Conservation (phyloP, 2,797 vertebrate genomes). For the Sebastes alutus region DNA sequence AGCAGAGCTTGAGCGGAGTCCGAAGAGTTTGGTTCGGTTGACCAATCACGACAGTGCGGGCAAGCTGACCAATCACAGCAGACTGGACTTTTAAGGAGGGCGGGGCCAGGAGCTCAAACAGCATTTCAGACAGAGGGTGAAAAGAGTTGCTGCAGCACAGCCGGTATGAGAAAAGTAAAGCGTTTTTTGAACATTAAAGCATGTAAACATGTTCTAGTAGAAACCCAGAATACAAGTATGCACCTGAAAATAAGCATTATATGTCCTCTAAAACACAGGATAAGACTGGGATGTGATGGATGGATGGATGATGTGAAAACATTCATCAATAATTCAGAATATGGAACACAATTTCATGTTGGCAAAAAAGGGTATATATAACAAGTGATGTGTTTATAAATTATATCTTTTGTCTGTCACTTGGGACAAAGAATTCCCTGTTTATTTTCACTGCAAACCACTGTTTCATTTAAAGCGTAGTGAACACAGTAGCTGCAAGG, state of each 20-base stretch:
- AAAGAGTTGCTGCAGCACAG: too few species aligned
- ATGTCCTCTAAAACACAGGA: not conserved
- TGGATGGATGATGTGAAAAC: not conserved
- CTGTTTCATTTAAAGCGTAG: not conserved
- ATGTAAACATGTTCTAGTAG: too few species aligned
- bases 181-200: too few species aligned
- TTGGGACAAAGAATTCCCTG: fast-evolving
- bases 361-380: not conserved
- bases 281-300: not conserved
- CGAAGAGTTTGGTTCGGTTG: too few species aligned
- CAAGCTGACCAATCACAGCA: too few species aligned
- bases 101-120: too few species aligned
- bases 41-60: too few species aligned
- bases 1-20: too few species aligned
- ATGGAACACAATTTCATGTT: not conserved
- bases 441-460: not conserved
- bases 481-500: not conserved
- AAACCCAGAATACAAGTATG: not conserved
- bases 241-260: not conserved
- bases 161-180: fast-evolving
- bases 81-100: too few species aligned
- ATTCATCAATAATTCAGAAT: not conserved
- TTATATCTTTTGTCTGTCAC: too few species aligned
- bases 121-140: too few species aligned
- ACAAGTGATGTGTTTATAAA: not conserved